A percentile compares a stretch with the other conserved stretches of the same genome.
Conservation (phyloP, 1,140 invertebrate genomes). For the Trichomalopsis sarcophagae region DNA sequence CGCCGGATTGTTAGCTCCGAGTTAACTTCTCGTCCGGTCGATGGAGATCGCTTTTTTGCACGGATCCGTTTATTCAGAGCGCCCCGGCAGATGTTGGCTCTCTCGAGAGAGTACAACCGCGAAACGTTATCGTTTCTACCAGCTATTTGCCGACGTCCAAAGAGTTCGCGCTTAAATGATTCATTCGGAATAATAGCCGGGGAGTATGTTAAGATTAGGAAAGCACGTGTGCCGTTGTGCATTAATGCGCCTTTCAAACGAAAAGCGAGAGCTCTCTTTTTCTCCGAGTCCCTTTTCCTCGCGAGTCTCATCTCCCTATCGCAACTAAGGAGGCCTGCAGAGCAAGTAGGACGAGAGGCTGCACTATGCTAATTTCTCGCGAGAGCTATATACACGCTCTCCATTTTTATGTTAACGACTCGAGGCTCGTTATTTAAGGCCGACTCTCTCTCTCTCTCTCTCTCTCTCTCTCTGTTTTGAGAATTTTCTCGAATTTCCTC, state of each 20-base stretch:
- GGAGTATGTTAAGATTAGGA: too few relatives aligned
- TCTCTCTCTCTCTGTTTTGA: not conserved
- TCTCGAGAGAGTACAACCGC: conserved; percentile 5
- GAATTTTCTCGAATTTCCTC: too few relatives aligned
- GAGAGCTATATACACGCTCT: not conserved
- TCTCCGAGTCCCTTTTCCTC: not conserved
- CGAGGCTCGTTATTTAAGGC: conserved; percentile 29
- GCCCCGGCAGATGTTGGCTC: conserved; percentile 17
- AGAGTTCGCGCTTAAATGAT: not conserved
- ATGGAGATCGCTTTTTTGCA: not conserved
- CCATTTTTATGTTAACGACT: conserved; percentile 44
- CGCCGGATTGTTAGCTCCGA: not conserved
- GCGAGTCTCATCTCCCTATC: not conserved
- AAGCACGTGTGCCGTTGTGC: not conserved
- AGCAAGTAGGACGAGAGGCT: conserved; percentile 18
- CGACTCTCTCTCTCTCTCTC: too few relatives aligned
- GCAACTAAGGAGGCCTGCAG: not conserved
- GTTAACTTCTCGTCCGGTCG: not conserved
- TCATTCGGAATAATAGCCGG: too few relatives aligned
- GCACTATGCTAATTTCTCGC: conserved; percentile 42
- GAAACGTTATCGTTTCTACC: conserved; percentile 21
- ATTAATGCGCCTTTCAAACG: not conserved
- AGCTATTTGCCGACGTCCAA: not conserved
- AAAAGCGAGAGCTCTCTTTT: not conserved
- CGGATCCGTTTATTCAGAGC: not conserved